These are phyloP conservation scores for Emesis russula DNA, from an alignment of 2,888 invertebrate species.

Conservation along the genomic window DNA sequence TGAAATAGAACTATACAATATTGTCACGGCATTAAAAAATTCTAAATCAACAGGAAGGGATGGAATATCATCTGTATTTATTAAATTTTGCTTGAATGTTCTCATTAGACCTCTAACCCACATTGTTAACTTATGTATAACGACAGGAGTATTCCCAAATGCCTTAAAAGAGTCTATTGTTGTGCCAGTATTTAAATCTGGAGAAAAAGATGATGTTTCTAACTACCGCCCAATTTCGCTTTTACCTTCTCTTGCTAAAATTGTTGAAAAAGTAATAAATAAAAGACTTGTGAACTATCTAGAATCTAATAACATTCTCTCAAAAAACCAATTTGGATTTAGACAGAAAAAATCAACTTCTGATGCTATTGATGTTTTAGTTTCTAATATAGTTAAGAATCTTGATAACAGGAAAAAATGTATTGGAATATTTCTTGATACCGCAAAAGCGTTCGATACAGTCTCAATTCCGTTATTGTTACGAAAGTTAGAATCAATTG, in stretches of 20 bases:
- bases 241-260: not conserved
- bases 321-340: not conserved
- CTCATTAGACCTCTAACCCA: not conserved
- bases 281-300: not conserved
- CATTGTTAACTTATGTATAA: not conserved
- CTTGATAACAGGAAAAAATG: not conserved
- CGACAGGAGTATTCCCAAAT: not conserved
- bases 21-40: not conserved
- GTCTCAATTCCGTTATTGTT: constrained; percentile 1
- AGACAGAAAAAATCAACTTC: not conserved
- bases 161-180: not conserved
- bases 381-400: not conserved
- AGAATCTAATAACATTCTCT: not conserved
- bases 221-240: constrained; percentile 11
- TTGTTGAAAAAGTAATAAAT: constrained; percentile 5
- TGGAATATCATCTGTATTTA: not conserved
- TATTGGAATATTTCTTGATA: constrained; percentile 9
- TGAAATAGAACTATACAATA: not conserved
- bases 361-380: not conserved
- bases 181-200: not conserved
- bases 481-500: constrained; percentile 1
- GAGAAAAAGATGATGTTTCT: not conserved
- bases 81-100: not conserved
- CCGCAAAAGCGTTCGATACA: constrained; percentile 12
- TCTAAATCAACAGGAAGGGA: not conserved